These are phyloP conservation scores for Cyclophora albipunctata DNA, from an alignment of 2,888 invertebrate genomes.

Conservation along the genomic window DNA sequence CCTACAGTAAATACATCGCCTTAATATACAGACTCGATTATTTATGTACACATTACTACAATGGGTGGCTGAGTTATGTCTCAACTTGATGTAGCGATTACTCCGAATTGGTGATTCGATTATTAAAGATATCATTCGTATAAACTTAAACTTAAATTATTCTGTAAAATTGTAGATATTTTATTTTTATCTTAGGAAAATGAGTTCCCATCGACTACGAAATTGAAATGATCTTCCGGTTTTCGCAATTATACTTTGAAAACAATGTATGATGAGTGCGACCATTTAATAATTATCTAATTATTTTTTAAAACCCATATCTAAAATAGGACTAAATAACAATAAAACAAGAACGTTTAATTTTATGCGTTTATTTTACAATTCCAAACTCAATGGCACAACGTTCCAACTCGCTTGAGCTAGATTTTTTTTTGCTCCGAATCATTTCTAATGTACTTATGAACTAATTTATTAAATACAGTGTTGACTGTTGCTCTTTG, in stretches of 20 bases:
- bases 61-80: constrained; percentile 2
- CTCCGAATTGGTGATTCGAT: neutral
- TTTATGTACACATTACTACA: constrained; percentile 3
- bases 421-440: constrained; percentile 31
- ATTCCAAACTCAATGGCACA: constrained; percentile 39
- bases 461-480: constrained; percentile 44
- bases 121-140: no score
- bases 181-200: no score
- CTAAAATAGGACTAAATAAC: no score
- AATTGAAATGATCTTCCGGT: no score
- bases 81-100: constrained; percentile 1
- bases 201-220: no score
- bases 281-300: neutral
- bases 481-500: constrained; percentile 60
- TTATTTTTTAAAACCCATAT: no score
- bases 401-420: constrained; percentile 37
- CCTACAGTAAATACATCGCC: constrained; percentile 27
- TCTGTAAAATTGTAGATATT: no score
- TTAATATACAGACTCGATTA: constrained; percentile 18
- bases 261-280: neutral
- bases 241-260: no score
- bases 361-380: constrained; percentile 36
- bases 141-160: no score
- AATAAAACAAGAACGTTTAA: constrained; percentile 15
- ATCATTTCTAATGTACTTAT: constrained; percentile 26